These are phyloP conservation scores for Amyelois transitella DNA, from an alignment of 1,140 invertebrate species.

Conservation along the genomic window DNA sequence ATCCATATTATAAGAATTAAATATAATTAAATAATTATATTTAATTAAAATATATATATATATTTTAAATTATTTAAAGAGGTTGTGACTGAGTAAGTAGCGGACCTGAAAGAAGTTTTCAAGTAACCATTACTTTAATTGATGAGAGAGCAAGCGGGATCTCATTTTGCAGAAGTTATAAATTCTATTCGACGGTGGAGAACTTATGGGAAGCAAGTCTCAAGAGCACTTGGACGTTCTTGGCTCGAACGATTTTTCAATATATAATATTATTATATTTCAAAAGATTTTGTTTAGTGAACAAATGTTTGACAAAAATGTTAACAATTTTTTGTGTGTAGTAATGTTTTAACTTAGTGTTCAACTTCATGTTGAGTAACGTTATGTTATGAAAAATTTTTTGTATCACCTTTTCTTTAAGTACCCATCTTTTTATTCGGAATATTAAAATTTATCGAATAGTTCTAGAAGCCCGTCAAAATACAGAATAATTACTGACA, in stretches of 20 bases:
- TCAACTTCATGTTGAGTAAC: too few relatives aligned
- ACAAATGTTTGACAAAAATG: neutral
- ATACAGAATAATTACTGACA: neutral
- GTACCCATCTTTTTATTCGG: too few relatives aligned
- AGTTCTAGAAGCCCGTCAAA: too few relatives aligned
- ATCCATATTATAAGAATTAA: too few relatives aligned
- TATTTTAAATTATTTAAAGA: neutral
- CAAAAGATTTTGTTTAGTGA: neutral
- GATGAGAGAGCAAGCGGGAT: slow-evolving; percentile 17
- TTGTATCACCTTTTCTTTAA: too few relatives aligned
- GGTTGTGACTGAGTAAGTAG: neutral
- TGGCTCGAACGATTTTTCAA: slow-evolving; percentile 19
- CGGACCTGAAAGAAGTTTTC: neutral
- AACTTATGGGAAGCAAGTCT: slow-evolving; percentile 19
- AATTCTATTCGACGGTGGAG: slow-evolving; percentile 18
- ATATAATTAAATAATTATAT: too few relatives aligned
- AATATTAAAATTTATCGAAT: too few relatives aligned
- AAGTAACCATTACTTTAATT: slow-evolving; percentile 14
- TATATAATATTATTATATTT: slow-evolving; percentile 27
- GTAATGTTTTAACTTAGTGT: too few relatives aligned
- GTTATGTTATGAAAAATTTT: too few relatives aligned
- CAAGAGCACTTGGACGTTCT: slow-evolving; percentile 12
- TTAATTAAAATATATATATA: neutral
- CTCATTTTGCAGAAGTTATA: slow-evolving; percentile 22
- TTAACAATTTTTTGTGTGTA: too few relatives aligned